Percentiles rank a stretch among this genome's conserved stretches.
Conservation (phyloP, 2,888 invertebrate species). For the Ceriagrion tenellum region DNA sequence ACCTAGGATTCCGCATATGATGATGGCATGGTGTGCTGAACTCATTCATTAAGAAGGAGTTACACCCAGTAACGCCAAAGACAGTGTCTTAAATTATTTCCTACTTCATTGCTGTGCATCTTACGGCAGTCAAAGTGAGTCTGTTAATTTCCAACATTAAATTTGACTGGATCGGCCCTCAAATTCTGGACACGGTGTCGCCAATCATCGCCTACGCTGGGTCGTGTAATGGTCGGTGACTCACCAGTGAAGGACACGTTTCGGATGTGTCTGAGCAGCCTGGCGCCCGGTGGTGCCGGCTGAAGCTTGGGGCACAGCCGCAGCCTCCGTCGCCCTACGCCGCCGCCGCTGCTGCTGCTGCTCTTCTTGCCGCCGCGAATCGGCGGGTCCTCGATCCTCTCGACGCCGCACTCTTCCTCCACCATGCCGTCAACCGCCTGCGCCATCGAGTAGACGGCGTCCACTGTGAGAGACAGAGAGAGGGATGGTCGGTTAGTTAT, state of each 20-base stretch:
- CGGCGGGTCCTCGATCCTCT: slow-evolving; percentile 77
- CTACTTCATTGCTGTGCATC: too few relatives aligned
- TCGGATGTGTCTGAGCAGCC: slow-evolving; percentile 82
- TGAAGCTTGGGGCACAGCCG: slow-evolving; percentile 78
- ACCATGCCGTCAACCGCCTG: slow-evolving; percentile 84
- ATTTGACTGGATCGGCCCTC: too few relatives aligned
- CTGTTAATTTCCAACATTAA: too few relatives aligned
- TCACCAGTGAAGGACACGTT: slow-evolving; percentile 82
- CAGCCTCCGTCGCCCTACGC: slow-evolving; percentile 77
- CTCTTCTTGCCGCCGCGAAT: slow-evolving; percentile 83
- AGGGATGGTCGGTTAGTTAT: neutral
- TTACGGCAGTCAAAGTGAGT: too few relatives aligned
- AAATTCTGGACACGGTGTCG: too few relatives aligned
- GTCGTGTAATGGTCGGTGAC: slow-evolving; percentile 43
- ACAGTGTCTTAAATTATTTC: too few relatives aligned
- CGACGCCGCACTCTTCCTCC: slow-evolving; percentile 80
- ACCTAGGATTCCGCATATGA: too few relatives aligned
- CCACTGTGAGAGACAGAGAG: slow-evolving; percentile 78
- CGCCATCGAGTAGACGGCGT: slow-evolving; percentile 89
- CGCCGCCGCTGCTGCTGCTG: slow-evolving; percentile 76
- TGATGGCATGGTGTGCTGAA: too few relatives aligned
- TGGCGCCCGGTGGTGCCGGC: slow-evolving; percentile 80
- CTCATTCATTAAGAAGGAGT: too few relatives aligned
- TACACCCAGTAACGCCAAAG: too few relatives aligned
- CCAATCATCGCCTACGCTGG: too few relatives aligned